Percentiles rank a stretch among this genome's conserved stretches.
Conservation (phyloP, 2,888 invertebrate species). For the Tricholauxania praeusta region DNA sequence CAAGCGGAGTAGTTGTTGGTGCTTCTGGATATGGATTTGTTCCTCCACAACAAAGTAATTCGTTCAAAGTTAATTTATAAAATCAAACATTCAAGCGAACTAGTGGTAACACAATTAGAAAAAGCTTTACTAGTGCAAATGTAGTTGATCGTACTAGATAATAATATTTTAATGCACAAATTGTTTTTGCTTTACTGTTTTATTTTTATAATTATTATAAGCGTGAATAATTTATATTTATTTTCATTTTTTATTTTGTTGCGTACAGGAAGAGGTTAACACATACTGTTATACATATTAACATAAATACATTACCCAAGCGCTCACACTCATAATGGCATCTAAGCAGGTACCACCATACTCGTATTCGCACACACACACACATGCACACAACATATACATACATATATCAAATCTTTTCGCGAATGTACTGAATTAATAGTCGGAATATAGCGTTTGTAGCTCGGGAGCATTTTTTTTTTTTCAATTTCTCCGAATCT, state of each 20-base stretch:
- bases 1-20: constrained; percentile 85
- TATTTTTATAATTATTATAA: neutral
- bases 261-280: neutral
- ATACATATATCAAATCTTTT: neutral
- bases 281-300: neutral
- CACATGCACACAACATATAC: constrained; percentile 34
- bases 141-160: constrained; percentile 40
- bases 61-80: constrained; percentile 34
- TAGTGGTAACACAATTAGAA: constrained; percentile 25
- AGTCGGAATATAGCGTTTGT: too few relatives aligned
- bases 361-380: constrained; percentile 12
- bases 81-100: constrained; percentile 3
- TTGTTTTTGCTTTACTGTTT: constrained; percentile 50
- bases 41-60: constrained; percentile 72
- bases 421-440: too few relatives aligned
- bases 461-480: too few relatives aligned
- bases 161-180: constrained; percentile 17
- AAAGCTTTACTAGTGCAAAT: constrained; percentile 63
- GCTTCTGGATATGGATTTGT: constrained; percentile 90
- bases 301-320: neutral
- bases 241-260: constrained; percentile 31
- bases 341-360: neutral
- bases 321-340: neutral
- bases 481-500: too few relatives aligned
- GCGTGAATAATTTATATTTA: neutral